These are phyloP conservation scores for Bellardia bayeri DNA, from an alignment of 2,888 invertebrate genomes.

Conservation along the genomic window DNA sequence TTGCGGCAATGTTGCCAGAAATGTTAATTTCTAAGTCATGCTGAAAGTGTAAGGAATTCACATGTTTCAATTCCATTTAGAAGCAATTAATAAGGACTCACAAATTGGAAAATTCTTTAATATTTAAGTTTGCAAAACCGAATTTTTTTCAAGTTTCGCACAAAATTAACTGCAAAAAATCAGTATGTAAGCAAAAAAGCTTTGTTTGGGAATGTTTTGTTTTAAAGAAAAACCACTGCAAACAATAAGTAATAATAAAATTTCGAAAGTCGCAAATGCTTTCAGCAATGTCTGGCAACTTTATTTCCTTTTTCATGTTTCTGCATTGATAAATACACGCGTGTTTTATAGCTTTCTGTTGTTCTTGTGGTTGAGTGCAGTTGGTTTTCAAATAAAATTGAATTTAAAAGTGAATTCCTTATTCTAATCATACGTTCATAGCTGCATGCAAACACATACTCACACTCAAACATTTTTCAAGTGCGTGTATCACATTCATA, in stretches of 20 bases:
- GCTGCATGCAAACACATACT: background rate
- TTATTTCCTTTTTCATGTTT: background rate
- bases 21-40: background rate
- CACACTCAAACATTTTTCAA: background rate
- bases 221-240: no score
- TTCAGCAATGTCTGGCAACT: conserved; percentile 12
- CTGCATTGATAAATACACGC: background rate
- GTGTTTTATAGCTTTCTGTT: conserved; percentile 53
- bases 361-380: conserved; percentile 49
- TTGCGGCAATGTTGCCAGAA: background rate
- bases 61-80: no score
- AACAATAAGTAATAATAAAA: no score
- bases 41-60: no score
- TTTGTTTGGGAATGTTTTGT: no score
- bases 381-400: conserved; percentile 44
- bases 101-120: no score
- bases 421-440: background rate
- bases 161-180: no score
- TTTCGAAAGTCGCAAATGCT: no score
- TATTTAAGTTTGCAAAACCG: no score
- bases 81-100: no score
- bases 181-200: no score
- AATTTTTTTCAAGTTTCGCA: no score
- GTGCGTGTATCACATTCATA: background rate
- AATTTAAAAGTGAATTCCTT: conserved; percentile 41